Evolutionary conservation across 2,113 vertebrate genomes (phyloP).

Genomic region (Balaenoptera acutorostrata): DNA sequence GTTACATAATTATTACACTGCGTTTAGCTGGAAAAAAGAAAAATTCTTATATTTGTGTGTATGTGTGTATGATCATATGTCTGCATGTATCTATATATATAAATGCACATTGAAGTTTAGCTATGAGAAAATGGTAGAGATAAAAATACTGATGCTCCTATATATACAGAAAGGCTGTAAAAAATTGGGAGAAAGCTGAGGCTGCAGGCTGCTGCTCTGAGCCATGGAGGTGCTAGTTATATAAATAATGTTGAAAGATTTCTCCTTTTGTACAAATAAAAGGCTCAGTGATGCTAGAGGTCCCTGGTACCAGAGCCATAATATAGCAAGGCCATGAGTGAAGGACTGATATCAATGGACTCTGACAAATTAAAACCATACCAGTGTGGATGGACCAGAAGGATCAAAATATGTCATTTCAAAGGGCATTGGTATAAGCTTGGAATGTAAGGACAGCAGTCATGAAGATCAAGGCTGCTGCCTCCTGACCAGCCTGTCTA

Average conservation of each 20-base stretch:
- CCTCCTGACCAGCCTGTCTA: background rate
- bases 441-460: conserved; percentile 4
- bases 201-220: conserved; percentile 48
- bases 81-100: background rate
- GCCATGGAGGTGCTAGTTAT: background rate
- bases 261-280: conserved; percentile 61
- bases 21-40: background rate
- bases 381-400: background rate
- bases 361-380: conserved; percentile 54
- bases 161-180: background rate
- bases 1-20: background rate
- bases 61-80: background rate
- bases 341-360: conserved; percentile 5
- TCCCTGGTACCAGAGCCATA: background rate
- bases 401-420: conserved; percentile 51
- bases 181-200: conserved; percentile 7
- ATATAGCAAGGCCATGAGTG: background rate
- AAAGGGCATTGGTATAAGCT: conserved; percentile 33
- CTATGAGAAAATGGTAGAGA: background rate
- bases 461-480: conserved; percentile 43
- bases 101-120: background rate
- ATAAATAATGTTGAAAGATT: conserved; percentile 63
- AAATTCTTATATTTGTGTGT: background rate
- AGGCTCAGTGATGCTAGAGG: conserved; percentile 17
- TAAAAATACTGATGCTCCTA: conserved; percentile 6